Percentiles rank a stretch among this genome's conserved stretches.
phyloP scores from a whole-genome alignment of 2,113 vertebrate genomes.

The Pycnonotus jocosus region DNA sequence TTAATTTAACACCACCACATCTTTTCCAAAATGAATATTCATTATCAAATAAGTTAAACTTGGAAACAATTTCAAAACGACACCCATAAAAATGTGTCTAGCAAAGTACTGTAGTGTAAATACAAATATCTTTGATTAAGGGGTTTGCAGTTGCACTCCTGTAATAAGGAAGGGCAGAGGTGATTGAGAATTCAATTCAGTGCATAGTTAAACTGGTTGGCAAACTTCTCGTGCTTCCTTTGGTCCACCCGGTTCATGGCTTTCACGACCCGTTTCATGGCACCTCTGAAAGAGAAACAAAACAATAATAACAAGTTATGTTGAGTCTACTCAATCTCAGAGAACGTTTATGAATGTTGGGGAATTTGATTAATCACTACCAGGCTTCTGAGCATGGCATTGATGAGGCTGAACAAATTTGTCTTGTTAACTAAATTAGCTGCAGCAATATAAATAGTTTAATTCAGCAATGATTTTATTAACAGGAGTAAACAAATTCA shows the following conservation, averaged over 20 bases:
- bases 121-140: neutral
- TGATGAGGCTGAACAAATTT: slow-evolving; percentile 69
- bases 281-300: slow-evolving; percentile 72
- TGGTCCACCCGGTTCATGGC: slow-evolving; percentile 84
- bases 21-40: neutral
- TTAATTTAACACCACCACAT: neutral
- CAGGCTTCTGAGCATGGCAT: slow-evolving; percentile 10
- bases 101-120: neutral
- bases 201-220: slow-evolving; percentile 97
- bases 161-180: neutral
- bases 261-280: slow-evolving; percentile 79
- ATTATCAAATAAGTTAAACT: neutral
- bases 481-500: slow-evolving; percentile 67
- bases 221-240: slow-evolving; percentile 92
- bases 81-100: neutral
- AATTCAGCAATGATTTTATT: slow-evolving; percentile 59
- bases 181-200: slow-evolving; percentile 73
- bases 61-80: neutral
- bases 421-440: slow-evolving; percentile 67
- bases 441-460: slow-evolving; percentile 59
- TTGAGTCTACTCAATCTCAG: neutral
- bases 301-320: neutral
- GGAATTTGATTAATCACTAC: slow-evolving; percentile 40
- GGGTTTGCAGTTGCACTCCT: neutral
- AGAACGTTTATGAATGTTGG: neutral